Percentiles rank a stretch among this genome's conserved stretches.
Conservation (phyloP, 2,113 vertebrate species). For the Carassius gibelio region DNA sequence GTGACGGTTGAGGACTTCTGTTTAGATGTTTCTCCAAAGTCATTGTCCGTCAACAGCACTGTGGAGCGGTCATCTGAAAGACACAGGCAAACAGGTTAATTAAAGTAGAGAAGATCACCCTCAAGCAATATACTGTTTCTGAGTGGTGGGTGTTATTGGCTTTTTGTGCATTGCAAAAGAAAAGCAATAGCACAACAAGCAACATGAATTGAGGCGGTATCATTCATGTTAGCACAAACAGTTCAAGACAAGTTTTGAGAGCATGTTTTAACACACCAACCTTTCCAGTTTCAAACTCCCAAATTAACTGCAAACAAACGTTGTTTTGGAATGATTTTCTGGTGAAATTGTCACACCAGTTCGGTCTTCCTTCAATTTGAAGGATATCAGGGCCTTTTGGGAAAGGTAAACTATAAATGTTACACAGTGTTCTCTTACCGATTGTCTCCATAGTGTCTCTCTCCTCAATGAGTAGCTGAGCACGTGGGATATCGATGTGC, state of each 20-base stretch:
- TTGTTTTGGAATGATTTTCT: too few species aligned
- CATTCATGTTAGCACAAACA: not conserved
- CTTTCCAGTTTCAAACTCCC: too few species aligned
- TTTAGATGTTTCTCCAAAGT: conserved; percentile 94
- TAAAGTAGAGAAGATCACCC: not conserved
- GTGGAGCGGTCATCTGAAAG: conserved; percentile 92
- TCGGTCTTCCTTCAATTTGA: too few species aligned
- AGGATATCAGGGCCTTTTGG: not conserved
- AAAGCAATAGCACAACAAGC: not conserved
- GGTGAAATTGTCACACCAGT: too few species aligned
- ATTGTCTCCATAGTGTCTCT: conserved; percentile 98
- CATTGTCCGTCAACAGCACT: conserved; percentile 92
- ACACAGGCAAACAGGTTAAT: not conserved
- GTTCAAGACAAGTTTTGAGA: not conserved
- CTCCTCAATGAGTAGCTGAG: conserved; percentile 98
- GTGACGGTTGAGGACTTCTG: conserved; percentile 97
- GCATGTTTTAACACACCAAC: not conserved
- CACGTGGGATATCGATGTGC: conserved; percentile 98
- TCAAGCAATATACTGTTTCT: not conserved
- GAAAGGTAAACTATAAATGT: not conserved
- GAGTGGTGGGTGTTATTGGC: not conserved
- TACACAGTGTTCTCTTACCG: conserved; percentile 72
- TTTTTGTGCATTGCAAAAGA: not conserved
- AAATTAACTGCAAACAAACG: too few species aligned
- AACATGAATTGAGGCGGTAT: not conserved